Conservation (phyloP, 2,888 invertebrate genomes). For the Ennomos quercinarius region DNA sequence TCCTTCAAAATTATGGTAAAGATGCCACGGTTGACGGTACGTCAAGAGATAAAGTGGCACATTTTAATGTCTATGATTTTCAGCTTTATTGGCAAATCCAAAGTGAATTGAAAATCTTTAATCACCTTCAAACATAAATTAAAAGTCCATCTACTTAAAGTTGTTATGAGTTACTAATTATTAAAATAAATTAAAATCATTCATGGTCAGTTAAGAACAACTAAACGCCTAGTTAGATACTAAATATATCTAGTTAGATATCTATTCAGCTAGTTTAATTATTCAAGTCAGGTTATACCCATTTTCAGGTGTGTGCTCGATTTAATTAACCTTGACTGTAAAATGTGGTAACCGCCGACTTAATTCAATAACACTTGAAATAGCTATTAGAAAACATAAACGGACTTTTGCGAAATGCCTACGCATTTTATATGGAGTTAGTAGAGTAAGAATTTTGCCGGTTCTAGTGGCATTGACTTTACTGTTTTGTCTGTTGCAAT, state of each 20-base stretch:
- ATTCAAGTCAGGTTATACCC: constrained; percentile 3
- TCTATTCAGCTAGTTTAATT: too few species aligned
- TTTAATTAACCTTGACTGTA: constrained; percentile 41
- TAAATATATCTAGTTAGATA: too few species aligned
- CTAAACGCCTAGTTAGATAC: too few species aligned
- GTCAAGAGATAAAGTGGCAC: neutral
- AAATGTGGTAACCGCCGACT: constrained; percentile 37
- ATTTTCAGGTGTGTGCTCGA: constrained; percentile 27
- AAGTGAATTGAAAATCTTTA: too few species aligned
- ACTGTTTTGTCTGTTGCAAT: constrained; percentile 59
- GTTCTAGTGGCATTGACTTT: constrained; percentile 74
- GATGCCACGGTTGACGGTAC: too few species aligned
- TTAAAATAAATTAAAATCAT: too few species aligned
- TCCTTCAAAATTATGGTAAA: too few species aligned
- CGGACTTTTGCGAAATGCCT: constrained; percentile 62
- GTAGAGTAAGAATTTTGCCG: constrained; percentile 58
- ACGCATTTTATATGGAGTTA: constrained; percentile 60
- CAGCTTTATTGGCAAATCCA: too few species aligned
- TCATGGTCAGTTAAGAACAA: too few species aligned
- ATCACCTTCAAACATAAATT: too few species aligned
- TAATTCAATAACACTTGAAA: constrained; percentile 44
- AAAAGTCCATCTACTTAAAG: too few species aligned
- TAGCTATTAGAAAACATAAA: constrained; percentile 45
- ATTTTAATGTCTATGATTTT: constrained; percentile 1
- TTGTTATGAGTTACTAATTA: too few species aligned